Evolutionary conservation across 2,797 vertebrate genomes (phyloP), one percentile per base, ranked within the genome.

Genomic region (Etheostoma nigrum): DNA sequence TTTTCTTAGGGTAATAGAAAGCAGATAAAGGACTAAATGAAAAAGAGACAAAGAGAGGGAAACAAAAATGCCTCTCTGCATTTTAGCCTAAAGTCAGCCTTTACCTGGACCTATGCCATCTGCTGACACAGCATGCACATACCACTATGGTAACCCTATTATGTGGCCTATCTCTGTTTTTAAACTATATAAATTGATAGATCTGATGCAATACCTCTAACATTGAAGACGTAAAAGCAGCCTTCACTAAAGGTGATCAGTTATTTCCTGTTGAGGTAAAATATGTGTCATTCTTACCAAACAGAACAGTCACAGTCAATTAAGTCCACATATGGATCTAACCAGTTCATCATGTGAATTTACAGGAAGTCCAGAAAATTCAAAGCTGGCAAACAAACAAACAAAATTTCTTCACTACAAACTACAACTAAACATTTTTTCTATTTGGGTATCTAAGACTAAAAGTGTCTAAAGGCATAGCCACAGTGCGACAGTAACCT

Each of bases 51-150:
- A 71, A 70, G 6, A 67, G 27, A 2, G n/a, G 68, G 16, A 53
- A 48, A 62, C 19, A 53, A 61, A 76, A 67, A 54, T 15, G 47
- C 52, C 63, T 33, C 30, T 55, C 57, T 74, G 67, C 27, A 73
- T 75, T 78, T n/a, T 42, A 33, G 57, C 30, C 25, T 54, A 48
- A 74, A 79, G 65, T 66, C 54, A 75, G 48, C 47, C 13, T 67
- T 47, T 23, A 72, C 3, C 67, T 84, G 83, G 81, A 75, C 4
- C 0, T 42, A 45, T 60, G 72, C 71, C 74, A 72, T 62, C 58
- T 75, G 65, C 79, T 88, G 79, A 83, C 64, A 63, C 25, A 48
- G 49, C 83, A 57, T 52, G 30, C 58, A 82, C 69, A 86, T 36
- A 36, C 58, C 70, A 72, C 7, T 61, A 36, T 67, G 23, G 45